These are phyloP conservation scores for Connochaetes taurinus DNA, from an alignment of 2,113 vertebrate genomes.

Conservation along the genomic window DNA sequence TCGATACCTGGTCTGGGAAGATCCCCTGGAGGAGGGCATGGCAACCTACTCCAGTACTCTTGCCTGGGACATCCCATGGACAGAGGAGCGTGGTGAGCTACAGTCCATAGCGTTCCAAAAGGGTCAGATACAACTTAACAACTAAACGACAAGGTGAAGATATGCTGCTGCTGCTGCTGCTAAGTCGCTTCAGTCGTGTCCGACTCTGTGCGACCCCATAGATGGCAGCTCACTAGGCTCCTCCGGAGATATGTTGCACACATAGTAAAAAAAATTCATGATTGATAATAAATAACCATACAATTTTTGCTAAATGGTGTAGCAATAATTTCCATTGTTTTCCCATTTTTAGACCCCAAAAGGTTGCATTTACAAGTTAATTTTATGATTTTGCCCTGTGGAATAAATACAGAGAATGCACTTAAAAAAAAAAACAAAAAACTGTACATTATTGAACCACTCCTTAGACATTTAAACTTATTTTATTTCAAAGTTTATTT, in stretches of 20 bases:
- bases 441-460: background rate
- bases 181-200: too few species aligned
- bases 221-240: too few species aligned
- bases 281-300: background rate
- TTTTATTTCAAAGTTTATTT: background rate
- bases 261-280: background rate
- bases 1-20: background rate
- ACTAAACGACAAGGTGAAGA: background rate
- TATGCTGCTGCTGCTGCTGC: background rate
- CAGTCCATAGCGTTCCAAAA: background rate
- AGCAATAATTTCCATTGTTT: background rate
- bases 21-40: background rate
- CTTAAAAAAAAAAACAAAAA: background rate
- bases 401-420: background rate
- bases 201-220: too few species aligned
- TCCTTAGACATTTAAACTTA: background rate
- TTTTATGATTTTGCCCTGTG: background rate
- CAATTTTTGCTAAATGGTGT: background rate
- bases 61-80: background rate
- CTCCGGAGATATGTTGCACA: background rate
- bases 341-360: background rate
- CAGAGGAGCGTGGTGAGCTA: background rate
- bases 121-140: background rate
- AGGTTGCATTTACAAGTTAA: background rate
- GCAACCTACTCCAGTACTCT: background rate